Evolutionary conservation across 2,888 invertebrate genomes (phyloP), one percentile per base, ranked within the genome.

Genomic region (Drosophila monieri): DNA sequence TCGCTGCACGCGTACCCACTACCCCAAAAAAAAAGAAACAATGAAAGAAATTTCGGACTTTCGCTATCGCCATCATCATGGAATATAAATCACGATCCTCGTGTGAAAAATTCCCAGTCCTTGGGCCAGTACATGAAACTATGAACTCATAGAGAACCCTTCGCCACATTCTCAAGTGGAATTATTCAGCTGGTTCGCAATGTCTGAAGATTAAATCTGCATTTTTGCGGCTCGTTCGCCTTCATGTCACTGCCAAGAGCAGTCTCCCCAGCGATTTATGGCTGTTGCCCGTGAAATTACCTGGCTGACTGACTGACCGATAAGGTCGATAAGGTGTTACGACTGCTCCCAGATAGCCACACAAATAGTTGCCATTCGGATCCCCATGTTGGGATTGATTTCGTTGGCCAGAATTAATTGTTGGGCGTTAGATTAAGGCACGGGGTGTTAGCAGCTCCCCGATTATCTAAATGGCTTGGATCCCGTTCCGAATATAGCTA

Each of bases 251-350:
- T 15, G 57, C 23, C 15, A 32, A 55, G 51, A 27, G 18, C 51
- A 47, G 44, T 43, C 58, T 53, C 35, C 4, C 23, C 56, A 15
- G 23, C 53, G 64, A 69, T 69, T 69, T 69, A 69, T 55, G 46
- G 64, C 66, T 46, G 47, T 56, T 52, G 58, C 57, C 56, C 12
- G 48, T 18, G 18, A 35, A 52, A 59, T 43, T 52, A n/a, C 43
- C 35, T 14, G 35, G 21, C 21, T n/a, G 30, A 18, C 18, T 4
- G 25, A 47, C 39, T 41, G 51, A 44, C 25, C 21, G 14, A 32
- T 53, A 23, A 23, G 49, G 23, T 46, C 54, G 69, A 69, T 69
- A 72, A 69, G 69, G 72, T 69, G 21, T 44, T 44, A 43, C 66
- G 66, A 64, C 66, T 44, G 62, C 62, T 43, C 10, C 15, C 46